Base-by-base conservation (phyloP, 2,888 invertebrate genomes). In the Polyploca ridens region DNA sequence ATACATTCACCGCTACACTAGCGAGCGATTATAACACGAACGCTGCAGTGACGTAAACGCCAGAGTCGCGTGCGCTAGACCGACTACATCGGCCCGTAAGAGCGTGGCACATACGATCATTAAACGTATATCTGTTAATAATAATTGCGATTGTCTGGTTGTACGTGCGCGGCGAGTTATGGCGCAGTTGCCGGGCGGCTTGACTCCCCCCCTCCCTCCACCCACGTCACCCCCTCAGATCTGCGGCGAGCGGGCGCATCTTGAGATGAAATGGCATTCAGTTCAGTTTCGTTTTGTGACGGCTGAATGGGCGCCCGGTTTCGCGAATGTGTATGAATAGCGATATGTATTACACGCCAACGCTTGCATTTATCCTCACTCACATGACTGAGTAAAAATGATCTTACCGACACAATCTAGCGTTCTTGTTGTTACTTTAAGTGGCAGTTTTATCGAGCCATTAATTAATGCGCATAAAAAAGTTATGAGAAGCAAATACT, bases 101-200 rank as follows among this genome's bases (percentile, higher is more conserved):
- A 73, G 75, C 72, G 79, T 84, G 81, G 85, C 86, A 88, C 87
- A 87, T 85, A 87, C 89, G 87, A 88, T 90, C 90, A 90, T 91
- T 90, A 90, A 90, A 89, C 88, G 86, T 90, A 89, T 89, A 89
- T 90, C 89, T 88, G 91, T 90, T 91, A 90, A 91, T 91, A 91
- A 90, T 91, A 91, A 92, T 91, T 92, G 86, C 88, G 90, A 91
- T 91, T 91, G 91, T 91, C 91, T 90, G 90, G 87, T 83, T 83
- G 89, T 90, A 89, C 87, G 89, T 90, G 90, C 89, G 89, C 90
- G 85, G 80, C 86, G 87, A 90, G 89, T 89, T 89, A 88, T 89
- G 87, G 90, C 90, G 91, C 90, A 88, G 91, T 91, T 90, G 90
- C 88, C 82, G 83, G 84, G 87, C 85, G 83, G 81, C 78, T 77